Evolutionary conservation across 1,140 invertebrate genomes (phyloP).

Genomic region (Papilio xuthus): DNA sequence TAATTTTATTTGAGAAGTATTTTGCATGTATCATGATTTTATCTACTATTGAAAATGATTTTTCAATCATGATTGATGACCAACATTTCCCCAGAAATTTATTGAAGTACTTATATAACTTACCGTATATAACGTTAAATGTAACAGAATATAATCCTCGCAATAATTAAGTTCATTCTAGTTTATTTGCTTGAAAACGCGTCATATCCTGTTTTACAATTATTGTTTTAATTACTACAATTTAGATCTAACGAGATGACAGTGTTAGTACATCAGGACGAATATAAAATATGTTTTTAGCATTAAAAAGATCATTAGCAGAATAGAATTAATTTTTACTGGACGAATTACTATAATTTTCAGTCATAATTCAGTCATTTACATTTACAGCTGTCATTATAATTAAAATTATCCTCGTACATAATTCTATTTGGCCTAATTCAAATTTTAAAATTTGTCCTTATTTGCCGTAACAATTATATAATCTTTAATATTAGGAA

Average conservation of each 20-base stretch:
- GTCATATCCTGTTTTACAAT: conserved; percentile 1
- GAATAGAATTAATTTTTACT: neutral
- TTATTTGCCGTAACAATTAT: neutral
- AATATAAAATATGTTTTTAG: neutral
- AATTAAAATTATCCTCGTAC: neutral
- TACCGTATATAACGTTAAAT: neutral
- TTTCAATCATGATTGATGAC: neutral
- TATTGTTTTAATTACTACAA: conserved; percentile 19
- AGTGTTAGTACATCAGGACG: neutral
- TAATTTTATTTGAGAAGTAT: neutral
- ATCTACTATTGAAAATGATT: neutral
- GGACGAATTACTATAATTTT: too few species aligned
- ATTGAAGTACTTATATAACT: conserved; percentile 1
- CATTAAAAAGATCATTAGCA: neutral
- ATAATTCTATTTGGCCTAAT: neutral
- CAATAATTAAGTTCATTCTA: neutral
- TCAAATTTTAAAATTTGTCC: neutral
- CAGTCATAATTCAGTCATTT: too few species aligned
- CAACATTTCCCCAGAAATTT: neutral
- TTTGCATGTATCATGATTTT: neutral
- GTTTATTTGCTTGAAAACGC: neutral
- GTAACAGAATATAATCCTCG: neutral
- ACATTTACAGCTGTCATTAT: too few species aligned
- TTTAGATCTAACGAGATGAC: neutral
- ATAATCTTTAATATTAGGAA: neutral